Percentiles rank a stretch among this genome's conserved stretches.
phyloP scores from a whole-genome alignment of 2,113 vertebrate species.

The Hemiprocne comata region DNA sequence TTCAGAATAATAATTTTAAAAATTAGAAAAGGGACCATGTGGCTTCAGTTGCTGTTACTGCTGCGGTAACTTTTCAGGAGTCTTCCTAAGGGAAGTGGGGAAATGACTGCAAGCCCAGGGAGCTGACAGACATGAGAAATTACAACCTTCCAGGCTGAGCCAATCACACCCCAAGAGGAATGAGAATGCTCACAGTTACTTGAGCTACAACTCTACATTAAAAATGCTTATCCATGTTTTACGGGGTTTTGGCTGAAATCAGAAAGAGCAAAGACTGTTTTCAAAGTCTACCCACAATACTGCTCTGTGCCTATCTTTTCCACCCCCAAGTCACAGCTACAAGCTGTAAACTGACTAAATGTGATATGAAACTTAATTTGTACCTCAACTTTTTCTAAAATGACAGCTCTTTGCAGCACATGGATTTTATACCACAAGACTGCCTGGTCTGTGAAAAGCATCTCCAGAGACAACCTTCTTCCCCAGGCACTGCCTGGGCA shows the following conservation, averaged over 20 bases:
- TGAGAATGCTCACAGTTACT: accelerated
- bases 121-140: neutral
- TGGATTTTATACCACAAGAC: accelerated
- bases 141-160: neutral
- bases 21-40: too few relatives aligned
- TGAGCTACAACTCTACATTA: neutral
- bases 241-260: neutral
- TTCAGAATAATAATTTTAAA: neutral
- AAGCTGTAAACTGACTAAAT: neutral
- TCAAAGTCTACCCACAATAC: neutral
- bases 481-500: neutral
- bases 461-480: neutral
- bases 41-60: neutral
- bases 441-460: neutral
- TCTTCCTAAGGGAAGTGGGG: accelerated
- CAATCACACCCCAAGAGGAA: accelerated
- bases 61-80: neutral
- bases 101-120: accelerated
- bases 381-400: neutral
- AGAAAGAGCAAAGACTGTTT: neutral
- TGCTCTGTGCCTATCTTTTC: neutral
- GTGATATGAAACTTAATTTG: neutral
- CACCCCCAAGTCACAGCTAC: neutral
- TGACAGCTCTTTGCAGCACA: accelerated
- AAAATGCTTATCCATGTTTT: neutral